These are phyloP conservation scores for Gymnothorax javanicus DNA, from an alignment of 2,797 vertebrate genomes.

Conservation along the genomic window DNA sequence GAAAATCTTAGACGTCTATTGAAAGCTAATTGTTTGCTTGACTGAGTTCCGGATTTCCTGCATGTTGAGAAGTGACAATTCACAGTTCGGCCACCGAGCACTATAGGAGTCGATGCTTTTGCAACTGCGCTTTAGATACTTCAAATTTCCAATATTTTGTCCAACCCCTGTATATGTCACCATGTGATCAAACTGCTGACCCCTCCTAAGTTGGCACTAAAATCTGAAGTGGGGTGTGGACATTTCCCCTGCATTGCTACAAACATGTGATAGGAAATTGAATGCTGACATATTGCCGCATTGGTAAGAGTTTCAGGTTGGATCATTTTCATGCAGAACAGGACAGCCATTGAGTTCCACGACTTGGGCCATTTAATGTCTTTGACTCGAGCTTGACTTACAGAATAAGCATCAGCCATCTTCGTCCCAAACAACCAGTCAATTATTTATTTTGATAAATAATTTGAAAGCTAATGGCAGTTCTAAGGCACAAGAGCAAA, in stretches of 20 bases:
- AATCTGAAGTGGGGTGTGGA: background rate
- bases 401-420: background rate
- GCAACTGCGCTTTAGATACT: too few species aligned
- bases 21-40: too few species aligned
- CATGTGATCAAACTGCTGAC: background rate
- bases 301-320: too few species aligned
- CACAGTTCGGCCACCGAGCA: too few species aligned
- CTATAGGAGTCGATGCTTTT: too few species aligned
- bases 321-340: too few species aligned
- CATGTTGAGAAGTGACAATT: too few species aligned
- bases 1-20: too few species aligned
- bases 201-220: too few species aligned
- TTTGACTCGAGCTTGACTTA: background rate
- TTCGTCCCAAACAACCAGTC: background rate
- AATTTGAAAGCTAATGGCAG: background rate
- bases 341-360: too few species aligned
- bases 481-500: background rate
- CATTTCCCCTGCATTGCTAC: background rate
- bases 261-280: background rate
- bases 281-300: background rate
- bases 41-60: too few species aligned
- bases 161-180: background rate
- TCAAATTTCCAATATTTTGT: too few species aligned
- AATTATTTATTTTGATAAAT: background rate
- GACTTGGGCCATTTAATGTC: background rate